Percentiles rank a stretch among this genome's conserved stretches.
Conservation (phyloP, 2,888 invertebrate genomes). For the Idaea straminata region DNA sequence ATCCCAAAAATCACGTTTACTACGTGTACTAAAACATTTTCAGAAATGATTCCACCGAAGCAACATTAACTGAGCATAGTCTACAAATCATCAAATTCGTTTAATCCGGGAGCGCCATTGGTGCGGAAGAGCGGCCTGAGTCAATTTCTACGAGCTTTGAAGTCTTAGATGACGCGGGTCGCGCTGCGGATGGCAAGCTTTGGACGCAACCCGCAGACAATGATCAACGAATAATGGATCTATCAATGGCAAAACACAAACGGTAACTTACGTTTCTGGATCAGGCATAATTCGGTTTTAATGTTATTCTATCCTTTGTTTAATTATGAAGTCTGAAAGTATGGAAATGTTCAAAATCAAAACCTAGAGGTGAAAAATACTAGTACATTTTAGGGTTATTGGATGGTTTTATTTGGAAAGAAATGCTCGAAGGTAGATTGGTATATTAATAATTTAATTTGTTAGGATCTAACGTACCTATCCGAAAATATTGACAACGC, state of each 20-base stretch:
- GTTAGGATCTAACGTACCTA: too few relatives aligned
- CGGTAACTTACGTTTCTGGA: neutral
- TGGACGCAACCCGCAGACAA: neutral
- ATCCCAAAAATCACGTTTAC: too few relatives aligned
- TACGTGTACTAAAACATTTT: neutral
- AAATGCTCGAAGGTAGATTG: too few relatives aligned
- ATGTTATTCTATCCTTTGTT: too few relatives aligned
- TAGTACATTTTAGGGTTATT: too few relatives aligned
- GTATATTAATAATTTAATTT: too few relatives aligned
- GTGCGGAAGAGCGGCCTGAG: constrained; percentile 33
- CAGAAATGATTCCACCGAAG: neutral
- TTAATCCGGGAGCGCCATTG: constrained; percentile 27
- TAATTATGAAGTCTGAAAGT: too few relatives aligned
- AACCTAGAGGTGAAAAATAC: too few relatives aligned
- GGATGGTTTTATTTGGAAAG: too few relatives aligned
- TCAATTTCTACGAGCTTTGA: constrained; percentile 46
- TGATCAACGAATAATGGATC: neutral
- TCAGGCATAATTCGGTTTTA: neutral
- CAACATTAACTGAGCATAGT: neutral
- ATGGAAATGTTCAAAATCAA: too few relatives aligned
- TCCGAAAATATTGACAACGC: neutral
- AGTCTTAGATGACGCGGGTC: constrained; percentile 18
- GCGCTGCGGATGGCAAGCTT: neutral
- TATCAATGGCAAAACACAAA: neutral
- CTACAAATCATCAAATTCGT: neutral